These are phyloP conservation scores for Tipula helvola DNA, from an alignment of 2,888 invertebrate species.

Conservation along the genomic window DNA sequence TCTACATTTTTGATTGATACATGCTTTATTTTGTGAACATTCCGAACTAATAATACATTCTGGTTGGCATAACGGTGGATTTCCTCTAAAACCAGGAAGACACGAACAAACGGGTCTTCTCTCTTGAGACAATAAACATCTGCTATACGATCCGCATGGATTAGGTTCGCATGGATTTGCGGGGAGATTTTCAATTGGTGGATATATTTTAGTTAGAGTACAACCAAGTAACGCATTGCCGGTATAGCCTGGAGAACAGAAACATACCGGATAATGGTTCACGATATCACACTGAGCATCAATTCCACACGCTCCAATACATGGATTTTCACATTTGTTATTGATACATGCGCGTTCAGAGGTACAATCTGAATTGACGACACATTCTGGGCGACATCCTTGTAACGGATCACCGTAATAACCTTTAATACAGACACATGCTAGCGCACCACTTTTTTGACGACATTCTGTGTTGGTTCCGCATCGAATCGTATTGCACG, in stretches of 20 bases:
- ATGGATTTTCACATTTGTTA: slow-evolving; percentile 66
- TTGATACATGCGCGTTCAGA: slow-evolving; percentile 59
- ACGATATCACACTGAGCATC: slow-evolving; percentile 58
- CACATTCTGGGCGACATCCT: slow-evolving; percentile 68
- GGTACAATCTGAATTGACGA: slow-evolving; percentile 67
- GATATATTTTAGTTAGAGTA: slow-evolving; percentile 37
- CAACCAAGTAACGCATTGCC: slow-evolving; percentile 69
- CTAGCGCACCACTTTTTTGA: slow-evolving; percentile 48
- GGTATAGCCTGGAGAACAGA: slow-evolving; percentile 53
- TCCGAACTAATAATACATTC: slow-evolving; percentile 76
- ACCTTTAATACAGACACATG: slow-evolving; percentile 58
- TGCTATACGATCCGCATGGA: slow-evolving; percentile 69
- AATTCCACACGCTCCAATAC: slow-evolving; percentile 60
- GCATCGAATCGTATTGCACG: slow-evolving; percentile 58
- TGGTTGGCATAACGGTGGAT: slow-evolving; percentile 71
- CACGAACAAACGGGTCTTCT: slow-evolving; percentile 70
- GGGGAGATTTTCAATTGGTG: slow-evolving; percentile 30
- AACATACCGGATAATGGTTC: slow-evolving; percentile 67
- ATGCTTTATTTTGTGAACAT: slow-evolving; percentile 65
- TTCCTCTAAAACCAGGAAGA: slow-evolving; percentile 61
- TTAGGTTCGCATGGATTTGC: slow-evolving; percentile 67
- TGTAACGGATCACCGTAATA: slow-evolving; percentile 71
- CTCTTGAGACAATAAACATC: slow-evolving; percentile 55
- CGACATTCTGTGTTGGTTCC: slow-evolving; percentile 61
- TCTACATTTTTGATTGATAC: slow-evolving; percentile 64